These are phyloP conservation scores for Drosophila pachea DNA, from an alignment of 1,140 invertebrate genomes.

Conservation along the genomic window DNA sequence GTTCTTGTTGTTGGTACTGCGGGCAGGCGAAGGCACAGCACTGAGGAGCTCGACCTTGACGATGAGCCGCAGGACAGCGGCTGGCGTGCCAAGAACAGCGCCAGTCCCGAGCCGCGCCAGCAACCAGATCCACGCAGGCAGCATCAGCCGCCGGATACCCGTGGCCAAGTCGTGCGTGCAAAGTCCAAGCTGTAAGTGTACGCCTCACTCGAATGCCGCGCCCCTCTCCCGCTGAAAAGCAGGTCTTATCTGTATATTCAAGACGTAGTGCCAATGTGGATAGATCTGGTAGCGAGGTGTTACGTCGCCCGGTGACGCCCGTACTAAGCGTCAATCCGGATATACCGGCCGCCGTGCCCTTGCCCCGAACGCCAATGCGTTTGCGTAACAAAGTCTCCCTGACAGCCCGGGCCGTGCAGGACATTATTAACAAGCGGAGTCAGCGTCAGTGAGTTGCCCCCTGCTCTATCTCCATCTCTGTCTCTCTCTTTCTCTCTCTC, in stretches of 20 bases:
- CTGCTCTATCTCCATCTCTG: background rate
- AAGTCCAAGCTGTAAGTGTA: constrained; percentile 69
- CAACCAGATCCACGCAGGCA: constrained; percentile 26
- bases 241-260: constrained; percentile 31
- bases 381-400: constrained; percentile 66
- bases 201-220: background rate
- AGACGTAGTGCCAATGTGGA: constrained; percentile 69
- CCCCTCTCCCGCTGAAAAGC: constrained; percentile 1
- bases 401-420: constrained; percentile 69
- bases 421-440: constrained; percentile 68
- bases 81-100: constrained; percentile 52
- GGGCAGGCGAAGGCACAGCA: constrained; percentile 59
- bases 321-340: constrained; percentile 65
- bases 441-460: constrained; percentile 61
- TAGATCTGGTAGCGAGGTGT: constrained; percentile 57
- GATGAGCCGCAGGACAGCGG: constrained; percentile 56
- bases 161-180: constrained; percentile 46
- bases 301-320: constrained; percentile 71
- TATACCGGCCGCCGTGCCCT: constrained; percentile 61
- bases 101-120: constrained; percentile 45
- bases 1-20: constrained; percentile 5
- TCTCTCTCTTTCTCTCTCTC: background rate
- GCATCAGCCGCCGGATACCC: constrained; percentile 39
- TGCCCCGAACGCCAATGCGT: constrained; percentile 73
- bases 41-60: constrained; percentile 65